Evolutionary conservation across 2,797 vertebrate genomes (phyloP), one percentile per base, ranked within the genome.

Genomic region (Takifugu rubripes): DNA sequence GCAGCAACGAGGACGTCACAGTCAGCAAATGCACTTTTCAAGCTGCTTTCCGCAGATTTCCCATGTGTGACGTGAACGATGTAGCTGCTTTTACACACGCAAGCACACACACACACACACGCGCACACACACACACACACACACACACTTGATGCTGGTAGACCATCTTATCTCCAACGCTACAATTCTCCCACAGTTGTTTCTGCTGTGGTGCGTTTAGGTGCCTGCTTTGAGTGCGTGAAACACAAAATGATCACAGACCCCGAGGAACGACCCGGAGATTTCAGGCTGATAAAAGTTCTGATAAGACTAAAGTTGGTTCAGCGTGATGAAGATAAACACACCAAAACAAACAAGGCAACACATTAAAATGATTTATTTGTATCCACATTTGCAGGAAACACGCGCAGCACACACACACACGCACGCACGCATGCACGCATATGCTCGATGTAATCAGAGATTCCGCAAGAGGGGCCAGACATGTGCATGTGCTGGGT

Each of bases 261-360:
- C 70, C 49, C 72, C 17, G 26, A 67, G 67, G 61, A 79, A 53
- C 12, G 51, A 79, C 79, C 68, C 21, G 11, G 61, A 25, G 50
- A 77, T 84, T 75, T 79, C 40, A 78, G 62, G 75, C 70, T 82
- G 82, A 80, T 80, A 79, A 80, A 67, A 58, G 59, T 21, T 6
- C 68, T 59, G 86, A 87, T 84, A 87, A 72, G 64, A 66, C 57
- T 26, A 76, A 78, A 74, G 77, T 56, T 48, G 58, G 66, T 77
- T 71, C 65, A 70, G 64, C 21, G n/a, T 53, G 57, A 72, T 66
- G 29, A 55, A 40, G 57, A 66, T 50, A 61, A 6, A 31, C 24
- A 61, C 43, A 62, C 36, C 63, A 25, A 66, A 61, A 79, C 62
- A 70, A 70, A 82, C 54, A 54, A 58, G 42, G 8, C 57, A 47